Base-by-base conservation (phyloP, 1,140 invertebrate species). In the Amphibalanus amphitrite region DNA sequence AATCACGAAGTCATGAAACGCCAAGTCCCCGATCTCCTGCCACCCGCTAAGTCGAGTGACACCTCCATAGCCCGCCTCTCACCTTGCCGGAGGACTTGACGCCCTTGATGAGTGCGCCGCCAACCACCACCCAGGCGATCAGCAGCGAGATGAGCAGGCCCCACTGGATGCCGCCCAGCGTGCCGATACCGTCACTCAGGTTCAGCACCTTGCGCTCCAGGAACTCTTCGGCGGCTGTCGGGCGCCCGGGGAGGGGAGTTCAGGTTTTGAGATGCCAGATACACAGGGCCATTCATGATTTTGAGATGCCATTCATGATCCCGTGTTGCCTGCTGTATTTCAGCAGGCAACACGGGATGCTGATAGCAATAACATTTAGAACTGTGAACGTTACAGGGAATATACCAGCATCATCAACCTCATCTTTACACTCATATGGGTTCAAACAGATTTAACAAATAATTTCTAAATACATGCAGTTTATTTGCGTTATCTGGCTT, bases 81-180 rank as follows among this genome's bases (percentile, higher is more conserved):
- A 59, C 75, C 47, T 75, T 77, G 64, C 74, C 74, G 1, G 74
- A 75, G 23, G 76, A 74, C 69, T 77, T 85, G 26, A 84, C 80
- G 17, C 85, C 86, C 69, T 84, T 79, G 38, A 86, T 78, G 71
- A 86, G 80, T 33, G 86, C 76, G 64, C 82, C 81, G 25, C 81
- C 76, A 17, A 86, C 78, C 0, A 86, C 83, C 8, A 84, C 71
- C 76, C 86, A 86, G 1, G 85, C 85, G 73, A 87, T 85, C 25
- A 73, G 71, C 38, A 77, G 65, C 29, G 73, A 77, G n/a, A 75
- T 30, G 6, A 75, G 69, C 38, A 79, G 69, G 65, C 77, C 74
- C 77, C 77, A 78, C 67, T 76, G 75, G 20, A 78, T 67, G 20
- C 23, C 33, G 13, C 76, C 75, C 20, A 77, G n/a, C 1, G 75